Evolutionary conservation across 2,888 invertebrate genomes (phyloP), one percentile per base, ranked within the genome.

Genomic region (Ophion obscuratus): DNA sequence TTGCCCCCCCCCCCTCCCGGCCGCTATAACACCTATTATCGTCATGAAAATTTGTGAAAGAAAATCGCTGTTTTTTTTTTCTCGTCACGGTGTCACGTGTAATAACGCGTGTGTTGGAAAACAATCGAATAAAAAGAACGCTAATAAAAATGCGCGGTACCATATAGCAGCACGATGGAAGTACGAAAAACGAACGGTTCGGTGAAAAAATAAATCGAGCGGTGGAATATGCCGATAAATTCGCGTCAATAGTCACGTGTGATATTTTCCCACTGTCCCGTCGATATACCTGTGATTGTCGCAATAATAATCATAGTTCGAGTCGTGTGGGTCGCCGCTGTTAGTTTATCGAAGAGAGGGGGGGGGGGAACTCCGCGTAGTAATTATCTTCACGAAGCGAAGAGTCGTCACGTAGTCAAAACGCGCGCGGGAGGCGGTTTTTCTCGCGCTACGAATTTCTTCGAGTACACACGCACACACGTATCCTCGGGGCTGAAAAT

Each of bases 401-500:
- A n/a, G 57, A 20, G 11, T 73, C 61, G 70, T 9, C 36, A 47
- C 59, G 78, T 70, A 78, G 70, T 70, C 61, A 47, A 36, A 59
- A 2, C 27, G 44, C 27, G n/a, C 24, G 27, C 17, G n/a, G 14
- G 59, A 57, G 53, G 27, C n/a, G 66, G 24, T n/a, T 68, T 77
- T 59, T 40, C 44, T 68, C 44, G 24, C 44, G 9, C 24, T 10
- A 57, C 27, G 44, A 68, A 57, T 78, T 73, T 84, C 76, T 53
- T 57, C 61, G 27, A n/a, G 44, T 70, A 44, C 57, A 17, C 14
- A 53, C 53, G 53, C 53, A 11, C 47, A 53, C 3, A 53, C 53
- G 11, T 53, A 53, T 14, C 11, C 17, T 53, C 17, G 44, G 57
- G n/a, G 83, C 83, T 84, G 73, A 81, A 90, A 91, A 91, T 91